These are phyloP conservation scores for Hycleus cichorii DNA, from an alignment of 1,140 invertebrate genomes.

Conservation along the genomic window DNA sequence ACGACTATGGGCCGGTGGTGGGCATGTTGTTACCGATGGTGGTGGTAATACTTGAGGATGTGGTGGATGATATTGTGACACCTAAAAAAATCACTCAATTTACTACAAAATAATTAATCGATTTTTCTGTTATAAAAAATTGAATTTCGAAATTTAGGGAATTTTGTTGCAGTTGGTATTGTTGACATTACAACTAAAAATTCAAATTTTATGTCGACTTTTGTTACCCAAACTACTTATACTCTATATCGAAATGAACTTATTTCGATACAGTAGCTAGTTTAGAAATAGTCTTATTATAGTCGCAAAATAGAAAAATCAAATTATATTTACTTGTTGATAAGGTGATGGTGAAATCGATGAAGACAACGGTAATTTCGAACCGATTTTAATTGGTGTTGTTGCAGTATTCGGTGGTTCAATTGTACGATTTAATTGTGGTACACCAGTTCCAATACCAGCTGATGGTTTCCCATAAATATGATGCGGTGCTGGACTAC, in stretches of 20 bases:
- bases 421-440: constrained; percentile 43
- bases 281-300: too few species aligned
- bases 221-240: too few species aligned
- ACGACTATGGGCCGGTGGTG: constrained; percentile 52
- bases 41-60: constrained; percentile 23
- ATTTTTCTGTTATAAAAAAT: too few species aligned
- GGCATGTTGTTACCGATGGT: constrained; percentile 42
- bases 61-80: constrained; percentile 49
- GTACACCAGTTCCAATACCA: constrained; percentile 54
- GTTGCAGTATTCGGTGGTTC: constrained; percentile 28
- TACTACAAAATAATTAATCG: too few species aligned
- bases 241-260: too few species aligned
- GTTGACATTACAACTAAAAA: too few species aligned
- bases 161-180: too few species aligned
- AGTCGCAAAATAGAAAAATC: not conserved
- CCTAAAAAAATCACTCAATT: constrained; percentile 18
- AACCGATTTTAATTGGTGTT: constrained; percentile 22
- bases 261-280: too few species aligned
- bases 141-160: too few species aligned
- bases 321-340: constrained; percentile 41
- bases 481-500: constrained; percentile 67
- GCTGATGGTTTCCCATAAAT: constrained; percentile 66
- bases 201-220: too few species aligned
- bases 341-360: constrained; percentile 58
- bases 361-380: constrained; percentile 46